Conservation (phyloP, 2,113 vertebrate species). For the Numenius arquata region DNA sequence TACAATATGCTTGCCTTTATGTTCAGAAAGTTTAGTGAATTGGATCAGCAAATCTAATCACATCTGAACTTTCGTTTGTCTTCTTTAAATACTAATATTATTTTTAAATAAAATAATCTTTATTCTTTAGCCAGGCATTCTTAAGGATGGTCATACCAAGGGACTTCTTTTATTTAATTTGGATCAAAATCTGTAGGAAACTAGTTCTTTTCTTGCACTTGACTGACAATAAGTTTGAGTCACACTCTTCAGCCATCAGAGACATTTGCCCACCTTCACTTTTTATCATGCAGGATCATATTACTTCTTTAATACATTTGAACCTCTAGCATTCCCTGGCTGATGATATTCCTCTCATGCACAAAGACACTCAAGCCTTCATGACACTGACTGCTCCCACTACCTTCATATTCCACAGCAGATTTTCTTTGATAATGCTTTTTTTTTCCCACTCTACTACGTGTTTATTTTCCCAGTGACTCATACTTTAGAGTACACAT, state of each 20-base stretch:
- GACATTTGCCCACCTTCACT: background rate
- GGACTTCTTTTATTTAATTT: background rate
- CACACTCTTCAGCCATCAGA: background rate
- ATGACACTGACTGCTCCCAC: background rate
- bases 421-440: background rate
- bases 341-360: background rate
- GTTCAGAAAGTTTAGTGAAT: background rate
- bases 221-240: background rate
- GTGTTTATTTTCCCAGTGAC: constrained; percentile 7
- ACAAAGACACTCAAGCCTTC: background rate
- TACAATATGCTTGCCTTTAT: background rate
- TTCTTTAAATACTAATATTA: background rate
- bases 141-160: background rate
- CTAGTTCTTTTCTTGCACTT: background rate
- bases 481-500: background rate
- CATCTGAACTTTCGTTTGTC: background rate
- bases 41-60: background rate
- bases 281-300: background rate
- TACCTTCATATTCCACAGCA: background rate
- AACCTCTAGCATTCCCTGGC: background rate
- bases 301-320: background rate
- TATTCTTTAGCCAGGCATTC: background rate
- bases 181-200: background rate
- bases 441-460: background rate
- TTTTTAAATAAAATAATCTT: background rate